phyloP scores from a whole-genome alignment of 2,113 vertebrate species.

The Oxyura jamaicensis region DNA sequence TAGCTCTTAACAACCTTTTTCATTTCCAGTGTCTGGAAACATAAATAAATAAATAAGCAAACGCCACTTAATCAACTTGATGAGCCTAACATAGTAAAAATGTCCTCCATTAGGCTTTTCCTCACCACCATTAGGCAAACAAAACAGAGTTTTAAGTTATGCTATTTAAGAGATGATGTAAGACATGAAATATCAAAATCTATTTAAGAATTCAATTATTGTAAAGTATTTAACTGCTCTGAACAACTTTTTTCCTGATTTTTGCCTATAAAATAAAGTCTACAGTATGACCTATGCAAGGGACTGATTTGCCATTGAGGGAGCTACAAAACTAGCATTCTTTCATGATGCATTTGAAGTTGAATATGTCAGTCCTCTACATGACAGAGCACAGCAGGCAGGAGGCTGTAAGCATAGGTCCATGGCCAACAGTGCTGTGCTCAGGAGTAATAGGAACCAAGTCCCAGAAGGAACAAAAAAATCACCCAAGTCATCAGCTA shows the following conservation, averaged over 20 bases:
- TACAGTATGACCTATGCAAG: neutral
- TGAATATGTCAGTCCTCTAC: neutral
- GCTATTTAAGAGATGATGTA: neutral
- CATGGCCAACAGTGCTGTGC: neutral
- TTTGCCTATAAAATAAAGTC: neutral
- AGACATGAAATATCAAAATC: neutral
- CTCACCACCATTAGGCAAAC: neutral
- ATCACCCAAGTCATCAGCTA: neutral
- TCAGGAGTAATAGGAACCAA: neutral
- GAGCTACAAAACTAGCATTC: neutral
- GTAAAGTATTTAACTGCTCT: neutral
- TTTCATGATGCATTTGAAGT: neutral
- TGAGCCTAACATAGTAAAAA: neutral
- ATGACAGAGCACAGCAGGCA: neutral
- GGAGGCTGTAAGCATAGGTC: neutral
- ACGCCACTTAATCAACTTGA: neutral
- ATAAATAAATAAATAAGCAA: neutral
- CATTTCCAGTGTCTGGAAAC: slow-evolving; percentile 76
- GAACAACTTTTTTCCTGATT: neutral
- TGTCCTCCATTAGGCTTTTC: neutral
- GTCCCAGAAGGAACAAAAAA: neutral
- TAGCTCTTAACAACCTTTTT: slow-evolving; percentile 79
- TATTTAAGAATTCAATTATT: neutral
- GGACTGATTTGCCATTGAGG: neutral
- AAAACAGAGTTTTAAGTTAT: neutral